Evolutionary conservation across 2,888 invertebrate genomes (phyloP).

Genomic region (Rhamphomyia laevipes): DNA sequence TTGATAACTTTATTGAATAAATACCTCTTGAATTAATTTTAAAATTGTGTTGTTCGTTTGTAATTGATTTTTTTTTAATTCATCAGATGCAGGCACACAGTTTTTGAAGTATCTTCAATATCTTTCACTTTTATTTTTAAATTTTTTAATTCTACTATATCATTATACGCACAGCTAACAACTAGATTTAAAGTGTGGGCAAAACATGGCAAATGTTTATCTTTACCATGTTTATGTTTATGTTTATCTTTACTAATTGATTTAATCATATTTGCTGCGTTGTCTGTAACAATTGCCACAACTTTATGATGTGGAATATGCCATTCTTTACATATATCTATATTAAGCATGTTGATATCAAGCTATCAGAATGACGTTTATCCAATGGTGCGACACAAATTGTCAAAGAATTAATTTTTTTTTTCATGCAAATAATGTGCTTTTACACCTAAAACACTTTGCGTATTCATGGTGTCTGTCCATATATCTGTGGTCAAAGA

Average conservation of each 20-base stretch:
- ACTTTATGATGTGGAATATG: not conserved
- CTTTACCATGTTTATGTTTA: not conserved
- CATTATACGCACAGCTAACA: not conserved
- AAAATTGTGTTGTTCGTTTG: too few relatives aligned
- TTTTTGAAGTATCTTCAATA: too few relatives aligned
- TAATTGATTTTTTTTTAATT: too few relatives aligned
- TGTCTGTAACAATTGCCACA: not conserved
- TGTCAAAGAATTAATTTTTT: not conserved
- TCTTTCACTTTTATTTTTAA: too few relatives aligned
- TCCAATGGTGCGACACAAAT: not conserved
- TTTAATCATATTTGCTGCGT: not conserved
- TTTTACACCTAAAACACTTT: not conserved
- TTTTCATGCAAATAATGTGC: too few relatives aligned
- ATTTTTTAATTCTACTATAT: too few relatives aligned
- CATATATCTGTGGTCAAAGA: conserved; percentile 2
- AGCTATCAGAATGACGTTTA: not conserved
- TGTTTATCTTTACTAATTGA: too few relatives aligned
- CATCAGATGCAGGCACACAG: too few relatives aligned
- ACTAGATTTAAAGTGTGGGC: conserved; percentile 1
- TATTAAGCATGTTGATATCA: not conserved
- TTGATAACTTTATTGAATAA: too few relatives aligned
- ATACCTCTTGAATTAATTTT: too few relatives aligned
- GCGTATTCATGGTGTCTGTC: not conserved
- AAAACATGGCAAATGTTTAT: not conserved
- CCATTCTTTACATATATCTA: not conserved